Percentiles rank a stretch among this genome's conserved stretches.
Conservation (phyloP, 1,140 invertebrate species). For the Drosophila pseudoobscura region DNA sequence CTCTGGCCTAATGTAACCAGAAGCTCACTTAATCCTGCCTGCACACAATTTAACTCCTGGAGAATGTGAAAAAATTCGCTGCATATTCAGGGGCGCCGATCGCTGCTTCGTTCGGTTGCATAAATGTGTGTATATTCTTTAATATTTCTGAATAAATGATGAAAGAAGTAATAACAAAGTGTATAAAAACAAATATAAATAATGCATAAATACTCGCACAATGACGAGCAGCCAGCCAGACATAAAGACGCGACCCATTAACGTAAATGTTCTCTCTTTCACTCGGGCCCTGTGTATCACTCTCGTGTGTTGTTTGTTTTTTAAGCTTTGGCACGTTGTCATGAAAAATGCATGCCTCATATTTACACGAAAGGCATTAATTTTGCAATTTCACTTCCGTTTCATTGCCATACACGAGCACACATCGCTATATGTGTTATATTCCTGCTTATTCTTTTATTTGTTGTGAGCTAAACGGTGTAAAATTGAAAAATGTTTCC, state of each 20-base stretch:
- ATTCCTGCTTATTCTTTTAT: constrained; percentile 22
- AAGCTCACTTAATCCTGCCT: too few relatives aligned
- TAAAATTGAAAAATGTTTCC: constrained; percentile 22
- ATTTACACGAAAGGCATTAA: constrained; percentile 71
- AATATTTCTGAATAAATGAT: constrained; percentile 50
- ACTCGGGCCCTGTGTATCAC: not conserved
- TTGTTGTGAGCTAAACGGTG: constrained; percentile 23
- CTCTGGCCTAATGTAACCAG: too few relatives aligned
- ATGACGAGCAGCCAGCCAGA: constrained; percentile 48
- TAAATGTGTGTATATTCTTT: constrained; percentile 35
- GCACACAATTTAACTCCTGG: not conserved
- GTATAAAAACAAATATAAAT: constrained; percentile 59
- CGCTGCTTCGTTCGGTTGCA: not conserved
- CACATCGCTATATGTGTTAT: constrained; percentile 20
- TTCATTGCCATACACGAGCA: constrained; percentile 26
- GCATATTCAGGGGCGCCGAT: constrained; percentile 44
- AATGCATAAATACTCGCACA: constrained; percentile 53
- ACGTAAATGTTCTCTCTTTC: constrained; percentile 53
- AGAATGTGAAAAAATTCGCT: constrained; percentile 25
- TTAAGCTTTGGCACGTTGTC: constrained; percentile 58
- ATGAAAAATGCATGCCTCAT: constrained; percentile 69
- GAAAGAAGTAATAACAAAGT: constrained; percentile 35
- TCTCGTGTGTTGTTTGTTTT: constrained; percentile 22
- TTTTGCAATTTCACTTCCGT: constrained; percentile 62
- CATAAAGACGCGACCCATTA: constrained; percentile 72